Conservation (phyloP, 1,140 invertebrate genomes). For the Drosophila persimilis region DNA sequence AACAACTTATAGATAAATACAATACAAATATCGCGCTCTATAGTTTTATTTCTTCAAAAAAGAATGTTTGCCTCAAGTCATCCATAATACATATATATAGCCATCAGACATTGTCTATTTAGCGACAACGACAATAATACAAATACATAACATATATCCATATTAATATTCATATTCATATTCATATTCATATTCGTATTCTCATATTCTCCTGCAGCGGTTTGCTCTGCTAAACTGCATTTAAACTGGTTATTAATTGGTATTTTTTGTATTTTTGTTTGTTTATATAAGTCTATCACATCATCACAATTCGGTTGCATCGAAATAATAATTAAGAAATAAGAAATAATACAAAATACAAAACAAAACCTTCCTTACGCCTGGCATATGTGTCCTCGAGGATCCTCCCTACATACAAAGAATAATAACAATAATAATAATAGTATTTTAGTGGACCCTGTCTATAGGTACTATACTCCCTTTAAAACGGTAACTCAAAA, state of each 20-base stretch:
- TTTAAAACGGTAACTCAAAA: constrained; percentile 11
- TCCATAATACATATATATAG: constrained; percentile 74
- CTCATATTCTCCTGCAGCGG: constrained; percentile 17
- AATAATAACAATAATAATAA: constrained; percentile 17
- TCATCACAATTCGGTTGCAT: constrained; percentile 80
- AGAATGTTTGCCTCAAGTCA: constrained; percentile 79
- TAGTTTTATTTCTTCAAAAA: constrained; percentile 79
- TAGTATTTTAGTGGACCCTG: too few species aligned
- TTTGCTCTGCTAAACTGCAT: constrained; percentile 47
- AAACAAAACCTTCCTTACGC: constrained; percentile 32
- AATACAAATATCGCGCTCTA: constrained; percentile 78
- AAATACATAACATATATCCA: constrained; percentile 73
- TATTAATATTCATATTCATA: constrained; percentile 42
- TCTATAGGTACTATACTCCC: constrained; percentile 5
- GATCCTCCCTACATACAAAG: constrained; percentile 9
- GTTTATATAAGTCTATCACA: constrained; percentile 80
- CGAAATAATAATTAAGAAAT: constrained; percentile 51
- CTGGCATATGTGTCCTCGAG: constrained; percentile 9
- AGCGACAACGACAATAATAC: constrained; percentile 66
- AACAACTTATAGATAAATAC: constrained; percentile 79
- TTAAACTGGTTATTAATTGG: constrained; percentile 74
- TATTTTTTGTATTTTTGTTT: constrained; percentile 62
- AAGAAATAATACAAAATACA: constrained; percentile 22
- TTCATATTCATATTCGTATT: constrained; percentile 12
- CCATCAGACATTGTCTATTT: constrained; percentile 45